Evolutionary conservation across 2,888 invertebrate species (phyloP).

Genomic region (Conomelus anceps): DNA sequence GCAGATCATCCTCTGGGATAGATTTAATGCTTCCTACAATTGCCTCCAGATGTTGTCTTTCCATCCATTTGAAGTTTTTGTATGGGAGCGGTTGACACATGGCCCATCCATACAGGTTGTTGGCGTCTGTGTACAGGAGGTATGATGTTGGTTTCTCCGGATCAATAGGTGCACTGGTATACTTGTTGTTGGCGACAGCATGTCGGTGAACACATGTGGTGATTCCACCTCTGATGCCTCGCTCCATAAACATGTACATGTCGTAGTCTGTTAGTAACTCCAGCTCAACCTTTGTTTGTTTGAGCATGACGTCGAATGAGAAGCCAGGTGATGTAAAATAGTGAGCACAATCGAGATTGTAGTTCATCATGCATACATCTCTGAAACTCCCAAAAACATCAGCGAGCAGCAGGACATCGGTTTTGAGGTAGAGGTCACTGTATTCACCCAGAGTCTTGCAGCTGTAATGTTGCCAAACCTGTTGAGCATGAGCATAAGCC

Average conservation of each 20-base stretch:
- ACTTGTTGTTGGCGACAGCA: no score
- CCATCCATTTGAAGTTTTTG: conserved; percentile 36
- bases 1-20: not conserved
- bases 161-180: not conserved
- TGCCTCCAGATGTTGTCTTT: not conserved
- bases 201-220: no score
- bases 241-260: conserved; percentile 33
- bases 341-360: no score
- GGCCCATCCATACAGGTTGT: conserved; percentile 32
- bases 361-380: no score
- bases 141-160: not conserved
- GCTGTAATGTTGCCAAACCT: conserved; percentile 35
- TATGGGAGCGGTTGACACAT: conserved; percentile 36
- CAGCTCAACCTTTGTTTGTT: conserved; percentile 36
- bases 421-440: conserved; percentile 37
- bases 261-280: conserved; percentile 37
- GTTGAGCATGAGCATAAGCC: conserved; percentile 35
- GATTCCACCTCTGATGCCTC: conserved; percentile 34
- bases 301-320: no score
- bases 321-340: no score
- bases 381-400: conserved; percentile 39
- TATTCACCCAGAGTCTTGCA: conserved; percentile 35
- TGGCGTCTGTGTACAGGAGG: no score
- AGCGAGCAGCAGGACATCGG: conserved; percentile 36
- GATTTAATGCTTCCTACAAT: not conserved